Conservation (phyloP, 92 coral and sea anemone species). For the Desmophyllum pertusum region DNA sequence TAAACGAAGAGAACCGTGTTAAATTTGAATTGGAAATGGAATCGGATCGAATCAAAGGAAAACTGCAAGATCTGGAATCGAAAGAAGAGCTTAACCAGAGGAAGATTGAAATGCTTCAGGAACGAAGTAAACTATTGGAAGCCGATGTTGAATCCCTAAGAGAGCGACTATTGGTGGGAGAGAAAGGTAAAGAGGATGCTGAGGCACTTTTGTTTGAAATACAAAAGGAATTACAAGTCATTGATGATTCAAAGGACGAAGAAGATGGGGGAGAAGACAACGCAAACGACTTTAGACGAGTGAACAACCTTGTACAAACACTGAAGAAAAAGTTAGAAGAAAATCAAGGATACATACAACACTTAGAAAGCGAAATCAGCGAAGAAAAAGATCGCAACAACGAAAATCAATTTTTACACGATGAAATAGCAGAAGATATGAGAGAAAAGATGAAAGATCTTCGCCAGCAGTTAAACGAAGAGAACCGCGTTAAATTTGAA, state of each 20-base stretch:
- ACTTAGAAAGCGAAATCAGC: no score
- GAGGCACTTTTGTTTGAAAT: constrained; percentile 34
- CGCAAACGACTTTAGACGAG: background rate
- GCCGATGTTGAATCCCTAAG: constrained; percentile 25
- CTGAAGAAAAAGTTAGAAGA: constrained; percentile 70
- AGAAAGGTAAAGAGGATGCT: constrained; percentile 35
- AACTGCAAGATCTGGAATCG: constrained; percentile 11
- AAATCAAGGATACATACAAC: constrained; percentile 42
- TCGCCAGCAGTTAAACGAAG: no score
- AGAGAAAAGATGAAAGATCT: no score
- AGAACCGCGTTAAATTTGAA: no score
- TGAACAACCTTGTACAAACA: constrained; percentile 29
- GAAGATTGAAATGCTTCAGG: constrained; percentile 37
- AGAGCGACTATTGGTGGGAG: constrained; percentile 24
- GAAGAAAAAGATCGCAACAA: no score
- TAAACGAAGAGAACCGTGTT: constrained; percentile 26
- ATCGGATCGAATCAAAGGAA: constrained; percentile 15
- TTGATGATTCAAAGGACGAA: constrained; percentile 24
- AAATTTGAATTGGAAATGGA: constrained; percentile 36
- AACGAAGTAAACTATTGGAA: constrained; percentile 20
- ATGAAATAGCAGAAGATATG: no score
- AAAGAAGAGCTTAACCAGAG: constrained; percentile 21
- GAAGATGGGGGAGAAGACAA: background rate
- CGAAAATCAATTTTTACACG: no score
- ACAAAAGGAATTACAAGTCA: constrained; percentile 11